Evolutionary conservation across 2,888 invertebrate species (phyloP), one percentile per base, ranked within the genome.

Genomic region (Nomada fabriciana): DNA sequence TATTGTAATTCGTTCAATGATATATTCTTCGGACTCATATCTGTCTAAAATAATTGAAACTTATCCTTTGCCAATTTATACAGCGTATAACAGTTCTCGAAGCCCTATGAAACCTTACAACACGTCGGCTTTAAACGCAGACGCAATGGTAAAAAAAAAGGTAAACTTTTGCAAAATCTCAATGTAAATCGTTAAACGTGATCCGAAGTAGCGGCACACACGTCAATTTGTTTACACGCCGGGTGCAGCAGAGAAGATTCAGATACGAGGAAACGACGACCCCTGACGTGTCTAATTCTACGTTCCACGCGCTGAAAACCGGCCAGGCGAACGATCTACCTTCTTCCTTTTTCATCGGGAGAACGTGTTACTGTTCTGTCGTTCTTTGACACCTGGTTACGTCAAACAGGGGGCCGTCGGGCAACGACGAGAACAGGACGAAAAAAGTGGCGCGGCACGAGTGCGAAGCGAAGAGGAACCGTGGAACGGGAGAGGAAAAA

Each of bases 371-470:
- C 74, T 80, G 64, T 81, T 78, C 81, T 68, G 86, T 89, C 85
- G 86, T 87, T 86, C 88, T 88, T 90, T 90, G 89, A 90, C 89
- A 86, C 82, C 88, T 71, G 55, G 86, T 88, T 88, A 86, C 87
- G 90, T 85, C 81, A 87, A 89, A 87, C 86, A 75, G 77, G 65
- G 36, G 76, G 65, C 61, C 68, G 57, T 1, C 29, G 59, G 47
- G 47, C 47, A 59, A 59, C 70, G 61, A 59, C 70, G 76, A 64
- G 72, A 81, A 82, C 67, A 76, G 81, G 72, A 79, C 71, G 74
- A 85, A 76, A 84, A 77, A 55, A 29, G 70, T 80, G 20, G 50
- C 43, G 10, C n/a, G 47, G 73, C 61, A 55, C 67, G 71, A 83
- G 68, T 71, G 85, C 73, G 70, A 71, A 81, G 76, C 82, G 84